Evolutionary conservation across 2,888 invertebrate genomes (phyloP), one percentile per base, ranked within the genome.

Genomic region (Pheosia tremula): DNA sequence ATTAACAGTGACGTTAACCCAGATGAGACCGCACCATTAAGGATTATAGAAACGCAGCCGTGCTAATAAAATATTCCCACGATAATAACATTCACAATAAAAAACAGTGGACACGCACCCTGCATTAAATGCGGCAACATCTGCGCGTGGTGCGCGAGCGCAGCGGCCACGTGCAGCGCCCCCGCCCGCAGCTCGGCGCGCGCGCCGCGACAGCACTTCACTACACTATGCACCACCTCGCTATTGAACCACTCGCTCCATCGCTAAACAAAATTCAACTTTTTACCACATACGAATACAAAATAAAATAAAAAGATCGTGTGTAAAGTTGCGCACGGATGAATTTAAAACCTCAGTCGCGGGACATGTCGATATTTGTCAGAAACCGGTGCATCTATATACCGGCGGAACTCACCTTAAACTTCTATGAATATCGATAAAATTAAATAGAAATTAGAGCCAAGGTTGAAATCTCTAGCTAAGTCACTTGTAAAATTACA

Each of bases 241-340:
- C 79, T 80, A 63, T 74, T 78, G 81, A 88, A 91, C 3, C 72
- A 63, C 57, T 91, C 92, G 61, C 87, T 85, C 93, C 93, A 93
- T 64, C 90, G 79, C 91, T 92, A 64, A n/a, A 52, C 41, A 37
- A 63, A 45, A 63, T 45, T 11, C 9, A 36, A 9, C 24, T 13
- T 37, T 11, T 50, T 52, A 41, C 43, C 24, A 24, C 50, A 57
- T 13, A 8, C n/a, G 37, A 55, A 52, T 8, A 9, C 43, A 45
- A 45, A 45, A 39, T 39, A 39, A 39, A 39, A 39, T 3, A 39
- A 39, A 5, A 39, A 6, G 39, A 39, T 6, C 0, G 0, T 39
- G 7, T 7, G 7, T 39, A 39, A 39, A 39, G 39, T 39, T 7
- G 39, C 39, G 7, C 7, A 39, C 39, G 39, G 39, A 7, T 39